These are phyloP conservation scores for Antitype chi DNA, from an alignment of 2,888 invertebrate genomes.

Conservation along the genomic window DNA sequence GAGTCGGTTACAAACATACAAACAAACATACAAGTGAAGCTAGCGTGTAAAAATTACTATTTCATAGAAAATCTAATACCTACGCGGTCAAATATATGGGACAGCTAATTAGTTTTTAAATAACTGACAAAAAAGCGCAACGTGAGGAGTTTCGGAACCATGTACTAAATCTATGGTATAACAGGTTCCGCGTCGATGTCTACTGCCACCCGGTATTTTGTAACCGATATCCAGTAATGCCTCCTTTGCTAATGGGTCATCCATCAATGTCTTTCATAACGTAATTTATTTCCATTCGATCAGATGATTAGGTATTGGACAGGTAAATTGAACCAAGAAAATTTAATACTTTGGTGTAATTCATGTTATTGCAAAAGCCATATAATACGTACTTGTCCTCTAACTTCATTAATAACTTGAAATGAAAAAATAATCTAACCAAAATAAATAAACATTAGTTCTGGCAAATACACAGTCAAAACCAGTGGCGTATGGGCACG, in stretches of 20 bases:
- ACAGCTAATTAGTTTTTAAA: no score
- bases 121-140: no score
- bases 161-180: no score
- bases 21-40: no score
- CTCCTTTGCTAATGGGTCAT: slow-evolving; percentile 50
- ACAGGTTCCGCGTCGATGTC: no score
- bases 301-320: slow-evolving; percentile 5
- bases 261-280: slow-evolving; percentile 51
- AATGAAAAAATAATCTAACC: background rate
- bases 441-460: background rate
- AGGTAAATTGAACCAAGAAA: slow-evolving; percentile 25
- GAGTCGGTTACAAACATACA: no score
- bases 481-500: no score
- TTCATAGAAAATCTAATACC: no score
- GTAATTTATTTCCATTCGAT: slow-evolving; percentile 52
- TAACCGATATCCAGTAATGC: slow-evolving; percentile 28
- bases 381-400: background rate
- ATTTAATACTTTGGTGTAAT: background rate
- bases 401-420: background rate
- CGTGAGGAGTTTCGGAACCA: no score
- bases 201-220: background rate
- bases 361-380: background rate
- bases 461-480: background rate
- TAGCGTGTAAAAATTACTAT: no score
- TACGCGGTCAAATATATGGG: no score